Percentiles rank a stretch among this genome's conserved stretches.
Evolutionary conservation across 2,888 invertebrate genomes (phyloP).

Genomic region (Drosophila subsilvestris): DNA sequence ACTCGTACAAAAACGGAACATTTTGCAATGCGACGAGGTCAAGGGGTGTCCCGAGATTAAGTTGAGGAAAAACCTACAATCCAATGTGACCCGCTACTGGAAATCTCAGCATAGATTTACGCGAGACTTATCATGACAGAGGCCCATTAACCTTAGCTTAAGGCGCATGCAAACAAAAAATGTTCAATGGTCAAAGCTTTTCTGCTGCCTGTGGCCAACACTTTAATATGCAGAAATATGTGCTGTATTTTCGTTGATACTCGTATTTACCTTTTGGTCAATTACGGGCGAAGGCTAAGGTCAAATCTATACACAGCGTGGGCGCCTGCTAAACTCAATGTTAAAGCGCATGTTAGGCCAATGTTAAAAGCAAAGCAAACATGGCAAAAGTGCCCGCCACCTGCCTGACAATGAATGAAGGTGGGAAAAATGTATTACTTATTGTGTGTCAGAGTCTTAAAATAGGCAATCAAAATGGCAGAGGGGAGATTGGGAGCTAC

Average conservation of each 20-base stretch:
- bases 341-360: slow-evolving; percentile 54
- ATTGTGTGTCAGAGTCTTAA: slow-evolving; percentile 3
- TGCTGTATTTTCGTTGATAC: slow-evolving; percentile 41
- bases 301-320: slow-evolving; percentile 52
- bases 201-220: slow-evolving; percentile 48
- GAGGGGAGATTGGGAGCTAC: too few relatives aligned
- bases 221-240: slow-evolving; percentile 51
- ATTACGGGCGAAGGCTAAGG: slow-evolving; percentile 71
- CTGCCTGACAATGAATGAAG: slow-evolving; percentile 39
- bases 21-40: slow-evolving; percentile 74
- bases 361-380: slow-evolving; percentile 55
- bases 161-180: slow-evolving; percentile 31
- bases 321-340: slow-evolving; percentile 72
- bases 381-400: slow-evolving; percentile 53
- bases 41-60: slow-evolving; percentile 54
- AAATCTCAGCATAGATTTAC: slow-evolving; percentile 29
- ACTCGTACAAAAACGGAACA: slow-evolving; percentile 53
- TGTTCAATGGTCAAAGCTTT: slow-evolving; percentile 40
- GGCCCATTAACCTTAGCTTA: slow-evolving; percentile 55
- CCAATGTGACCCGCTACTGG: slow-evolving; percentile 50
- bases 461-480: neutral
- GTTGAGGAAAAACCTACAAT: slow-evolving; percentile 33
- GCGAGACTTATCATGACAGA: slow-evolving; percentile 38
- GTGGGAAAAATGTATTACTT: neutral
- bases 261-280: slow-evolving; percentile 38